A percentile compares a stretch with the other conserved stretches of the same genome.
phyloP scores from a whole-genome alignment of 2,113 vertebrate genomes.

The Urocynchramus pylzowi region DNA sequence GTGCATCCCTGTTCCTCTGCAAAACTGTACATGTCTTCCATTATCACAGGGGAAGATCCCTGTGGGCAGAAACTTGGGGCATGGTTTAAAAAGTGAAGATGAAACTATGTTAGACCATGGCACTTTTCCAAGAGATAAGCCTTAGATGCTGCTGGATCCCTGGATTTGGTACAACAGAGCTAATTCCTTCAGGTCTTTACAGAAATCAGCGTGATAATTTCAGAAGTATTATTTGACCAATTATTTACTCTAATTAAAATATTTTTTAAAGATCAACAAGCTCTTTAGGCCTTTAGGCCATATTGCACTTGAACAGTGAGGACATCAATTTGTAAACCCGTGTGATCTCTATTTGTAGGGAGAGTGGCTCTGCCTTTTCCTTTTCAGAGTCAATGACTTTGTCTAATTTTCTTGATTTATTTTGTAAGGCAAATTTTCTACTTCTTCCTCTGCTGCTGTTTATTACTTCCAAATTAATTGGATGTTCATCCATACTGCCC shows the following conservation, averaged over 20 bases:
- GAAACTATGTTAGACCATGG: background rate
- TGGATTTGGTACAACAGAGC: background rate
- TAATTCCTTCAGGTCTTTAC: background rate
- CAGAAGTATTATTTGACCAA: background rate
- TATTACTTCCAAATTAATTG: background rate
- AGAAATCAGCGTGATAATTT: background rate
- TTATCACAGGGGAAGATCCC: background rate
- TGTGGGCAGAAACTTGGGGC: background rate
- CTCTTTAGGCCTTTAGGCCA: background rate
- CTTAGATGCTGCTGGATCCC: background rate
- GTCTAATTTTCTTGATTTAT: background rate
- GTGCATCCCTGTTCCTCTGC: background rate
- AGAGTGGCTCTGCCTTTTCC: background rate
- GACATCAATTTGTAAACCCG: background rate
- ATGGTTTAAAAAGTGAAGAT: background rate
- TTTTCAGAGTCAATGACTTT: background rate
- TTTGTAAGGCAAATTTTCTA: background rate
- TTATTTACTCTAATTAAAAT: background rate
- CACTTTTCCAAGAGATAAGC: background rate
- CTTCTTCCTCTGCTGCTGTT: background rate
- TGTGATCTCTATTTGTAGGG: background rate
- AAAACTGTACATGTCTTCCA: background rate
- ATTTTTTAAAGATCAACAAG: background rate
- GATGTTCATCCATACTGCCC: background rate
- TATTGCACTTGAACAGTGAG: background rate